Percentiles rank a stretch among this genome's conserved stretches.
These are phyloP conservation scores for Molossus alvarezi DNA, from an alignment of 2,797 vertebrate genomes.

Conservation along the genomic window DNA sequence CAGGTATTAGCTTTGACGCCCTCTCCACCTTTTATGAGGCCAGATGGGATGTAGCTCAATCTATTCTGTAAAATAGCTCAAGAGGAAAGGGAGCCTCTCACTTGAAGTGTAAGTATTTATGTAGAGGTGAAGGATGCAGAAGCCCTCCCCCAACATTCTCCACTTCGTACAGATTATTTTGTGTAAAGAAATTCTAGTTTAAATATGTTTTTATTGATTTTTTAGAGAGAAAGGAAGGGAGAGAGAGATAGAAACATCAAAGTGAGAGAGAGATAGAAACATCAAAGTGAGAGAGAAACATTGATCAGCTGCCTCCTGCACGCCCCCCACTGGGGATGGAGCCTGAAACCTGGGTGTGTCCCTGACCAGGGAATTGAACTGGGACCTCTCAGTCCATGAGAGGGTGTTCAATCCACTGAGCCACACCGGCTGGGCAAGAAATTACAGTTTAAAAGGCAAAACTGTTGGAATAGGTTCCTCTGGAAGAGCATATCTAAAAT, in stretches of 20 bases:
- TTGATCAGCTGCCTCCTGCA: too few relatives aligned
- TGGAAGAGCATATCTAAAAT: constrained; percentile 28
- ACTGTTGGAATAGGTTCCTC: constrained; percentile 28
- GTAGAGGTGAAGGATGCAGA: neutral
- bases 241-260: too few relatives aligned
- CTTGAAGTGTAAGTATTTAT: neutral
- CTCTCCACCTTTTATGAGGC: neutral
- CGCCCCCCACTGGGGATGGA: too few relatives aligned
- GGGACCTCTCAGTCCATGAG: too few relatives aligned
- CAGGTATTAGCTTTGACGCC: neutral
- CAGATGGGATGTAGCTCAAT: constrained; percentile 13
- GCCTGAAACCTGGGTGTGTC: too few relatives aligned
- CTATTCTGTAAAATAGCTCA: constrained; percentile 46
- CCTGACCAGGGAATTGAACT: too few relatives aligned
- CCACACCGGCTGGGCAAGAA: neutral
- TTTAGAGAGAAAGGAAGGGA: too few relatives aligned
- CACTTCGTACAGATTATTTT: constrained; percentile 9
- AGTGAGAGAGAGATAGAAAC: too few relatives aligned
- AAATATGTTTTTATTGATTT: neutral
- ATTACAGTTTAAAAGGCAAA: neutral
- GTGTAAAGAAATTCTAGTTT: constrained; percentile 55
- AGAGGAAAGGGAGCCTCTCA: constrained; percentile 12
- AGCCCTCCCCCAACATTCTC: neutral
- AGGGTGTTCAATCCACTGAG: too few relatives aligned
- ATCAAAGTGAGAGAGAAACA: too few relatives aligned